Conservation (phyloP, 1,140 invertebrate species). For the Laupala kohalensis region DNA sequence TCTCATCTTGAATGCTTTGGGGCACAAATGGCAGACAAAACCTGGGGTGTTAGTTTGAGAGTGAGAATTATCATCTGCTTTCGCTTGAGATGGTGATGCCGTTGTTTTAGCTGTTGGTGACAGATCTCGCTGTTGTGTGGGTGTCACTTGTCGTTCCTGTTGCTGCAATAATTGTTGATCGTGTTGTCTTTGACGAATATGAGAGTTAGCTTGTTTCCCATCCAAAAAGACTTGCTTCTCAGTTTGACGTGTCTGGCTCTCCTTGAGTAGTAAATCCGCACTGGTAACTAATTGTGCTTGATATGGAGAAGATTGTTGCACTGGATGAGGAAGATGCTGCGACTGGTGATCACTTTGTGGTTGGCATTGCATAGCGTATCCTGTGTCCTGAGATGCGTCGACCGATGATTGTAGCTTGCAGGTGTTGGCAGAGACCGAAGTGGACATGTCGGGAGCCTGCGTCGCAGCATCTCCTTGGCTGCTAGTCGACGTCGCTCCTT, state of each 20-base stretch:
- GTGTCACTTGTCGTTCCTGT: background rate
- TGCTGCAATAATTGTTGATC: background rate
- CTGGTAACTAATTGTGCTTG: too few species aligned
- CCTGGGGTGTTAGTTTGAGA: background rate
- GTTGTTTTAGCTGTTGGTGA: background rate
- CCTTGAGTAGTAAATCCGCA: too few species aligned
- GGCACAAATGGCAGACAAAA: conserved; percentile 62
- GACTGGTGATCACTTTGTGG: background rate
- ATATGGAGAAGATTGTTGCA: too few species aligned
- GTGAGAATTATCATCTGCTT: background rate
- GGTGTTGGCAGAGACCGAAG: too few species aligned
- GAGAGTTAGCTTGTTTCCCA: too few species aligned
- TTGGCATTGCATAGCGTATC: too few species aligned
- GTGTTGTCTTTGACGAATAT: background rate
- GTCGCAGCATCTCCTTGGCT: too few species aligned
- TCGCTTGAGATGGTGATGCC: background rate
- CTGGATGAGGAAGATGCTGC: background rate
- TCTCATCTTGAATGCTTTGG: conserved; percentile 65
- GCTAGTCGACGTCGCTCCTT: too few species aligned
- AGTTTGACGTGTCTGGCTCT: too few species aligned
- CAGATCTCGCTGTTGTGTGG: background rate
- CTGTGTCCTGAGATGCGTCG: background rate
- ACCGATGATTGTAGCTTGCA: background rate
- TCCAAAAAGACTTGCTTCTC: too few species aligned
- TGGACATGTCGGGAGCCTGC: background rate